Evolutionary conservation across 2,888 invertebrate species (phyloP).

Genomic region (Polyploca ridens): DNA sequence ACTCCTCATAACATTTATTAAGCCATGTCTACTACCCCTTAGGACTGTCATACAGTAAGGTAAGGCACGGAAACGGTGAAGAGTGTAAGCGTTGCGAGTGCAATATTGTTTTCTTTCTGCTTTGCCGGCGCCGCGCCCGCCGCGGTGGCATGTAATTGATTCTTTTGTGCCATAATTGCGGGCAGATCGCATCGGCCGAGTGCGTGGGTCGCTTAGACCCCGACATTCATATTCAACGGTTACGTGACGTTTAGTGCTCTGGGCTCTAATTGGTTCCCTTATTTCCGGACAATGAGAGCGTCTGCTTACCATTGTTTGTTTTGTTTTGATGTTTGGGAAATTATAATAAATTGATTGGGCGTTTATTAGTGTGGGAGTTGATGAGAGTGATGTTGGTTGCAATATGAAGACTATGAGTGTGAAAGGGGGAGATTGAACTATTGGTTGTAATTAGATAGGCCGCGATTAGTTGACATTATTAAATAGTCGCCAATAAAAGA

Average conservation of each 20-base stretch:
- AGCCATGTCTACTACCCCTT: constrained; percentile 40
- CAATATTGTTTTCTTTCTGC: constrained; percentile 72
- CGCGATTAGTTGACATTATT: no score
- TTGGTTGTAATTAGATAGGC: not conserved
- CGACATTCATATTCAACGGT: constrained; percentile 65
- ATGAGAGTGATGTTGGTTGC: no score
- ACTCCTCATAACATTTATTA: not conserved
- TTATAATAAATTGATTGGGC: not conserved
- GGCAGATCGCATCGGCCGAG: constrained; percentile 63
- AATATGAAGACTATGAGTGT: not conserved
- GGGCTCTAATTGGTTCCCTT: constrained; percentile 65
- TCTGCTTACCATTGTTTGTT: constrained; percentile 25
- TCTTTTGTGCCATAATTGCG: constrained; percentile 77
- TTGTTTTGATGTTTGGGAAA: constrained; percentile 23
- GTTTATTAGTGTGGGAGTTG: not conserved
- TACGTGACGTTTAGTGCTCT: constrained; percentile 58
- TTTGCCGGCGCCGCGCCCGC: constrained; percentile 38
- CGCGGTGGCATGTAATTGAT: constrained; percentile 69
- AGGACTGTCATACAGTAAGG: constrained; percentile 47
- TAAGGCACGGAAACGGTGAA: constrained; percentile 64
- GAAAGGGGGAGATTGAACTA: not conserved
- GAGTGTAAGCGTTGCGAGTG: constrained; percentile 67
- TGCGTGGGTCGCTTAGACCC: constrained; percentile 36
- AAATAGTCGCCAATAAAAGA: no score
- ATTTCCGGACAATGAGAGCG: constrained; percentile 44